phyloP scores from a whole-genome alignment of 2,113 vertebrate species.

The Echinops telfairi region DNA sequence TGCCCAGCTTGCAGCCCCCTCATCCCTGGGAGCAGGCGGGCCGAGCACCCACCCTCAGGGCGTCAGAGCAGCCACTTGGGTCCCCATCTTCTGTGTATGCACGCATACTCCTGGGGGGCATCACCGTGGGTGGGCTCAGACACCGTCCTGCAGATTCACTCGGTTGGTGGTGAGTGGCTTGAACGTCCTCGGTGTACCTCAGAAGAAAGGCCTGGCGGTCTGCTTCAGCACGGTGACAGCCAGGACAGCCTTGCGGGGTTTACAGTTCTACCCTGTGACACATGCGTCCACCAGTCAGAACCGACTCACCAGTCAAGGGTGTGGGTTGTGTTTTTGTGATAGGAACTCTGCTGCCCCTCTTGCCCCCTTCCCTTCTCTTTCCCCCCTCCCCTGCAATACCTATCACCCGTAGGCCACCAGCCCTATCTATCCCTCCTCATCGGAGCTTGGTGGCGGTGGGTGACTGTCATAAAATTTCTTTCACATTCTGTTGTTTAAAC shows the following conservation, averaged over 20 bases:
- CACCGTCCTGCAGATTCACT: background rate
- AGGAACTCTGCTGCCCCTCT: background rate
- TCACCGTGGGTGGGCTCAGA: background rate
- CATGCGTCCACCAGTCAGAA: background rate
- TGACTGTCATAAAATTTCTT: background rate
- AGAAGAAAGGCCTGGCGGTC: background rate
- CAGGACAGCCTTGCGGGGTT: background rate
- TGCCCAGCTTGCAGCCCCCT: background rate
- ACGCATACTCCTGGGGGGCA: background rate
- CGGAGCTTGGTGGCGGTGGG: background rate
- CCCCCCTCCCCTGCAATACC: background rate
- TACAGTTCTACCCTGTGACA: background rate
- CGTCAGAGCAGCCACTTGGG: background rate
- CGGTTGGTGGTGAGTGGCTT: background rate
- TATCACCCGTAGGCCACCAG: background rate
- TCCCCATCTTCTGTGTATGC: background rate
- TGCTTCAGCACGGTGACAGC: background rate
- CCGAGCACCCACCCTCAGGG: background rate
- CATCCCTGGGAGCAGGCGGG: background rate
- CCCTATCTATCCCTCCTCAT: background rate
- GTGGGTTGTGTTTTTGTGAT: background rate
- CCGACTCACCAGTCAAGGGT: background rate
- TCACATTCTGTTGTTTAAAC: background rate
- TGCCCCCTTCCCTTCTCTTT: background rate
- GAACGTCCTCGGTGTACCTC: background rate